Percentiles rank a stretch among this genome's conserved stretches.
Evolutionary conservation across 64 coral and sea anemone species (phyloP).

Genomic region (Pocillopora damicornis): DNA sequence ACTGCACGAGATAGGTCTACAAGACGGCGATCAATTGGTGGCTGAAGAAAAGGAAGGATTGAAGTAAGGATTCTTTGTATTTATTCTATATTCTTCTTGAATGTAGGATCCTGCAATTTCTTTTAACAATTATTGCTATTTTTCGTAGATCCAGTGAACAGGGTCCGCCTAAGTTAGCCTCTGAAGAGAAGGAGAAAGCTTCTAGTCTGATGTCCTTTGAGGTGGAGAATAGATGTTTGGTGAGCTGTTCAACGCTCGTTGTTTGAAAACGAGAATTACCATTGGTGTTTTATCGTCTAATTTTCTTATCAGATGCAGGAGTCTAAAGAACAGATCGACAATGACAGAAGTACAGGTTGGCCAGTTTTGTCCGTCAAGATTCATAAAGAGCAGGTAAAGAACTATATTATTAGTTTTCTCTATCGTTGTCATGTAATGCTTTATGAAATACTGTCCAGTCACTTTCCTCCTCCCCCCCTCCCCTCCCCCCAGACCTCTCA

Average conservation of each 20-base stretch:
- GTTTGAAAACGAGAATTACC: background rate
- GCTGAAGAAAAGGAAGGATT: slow-evolving; percentile 10
- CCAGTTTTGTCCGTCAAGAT: slow-evolving; percentile 10
- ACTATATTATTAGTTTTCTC: background rate
- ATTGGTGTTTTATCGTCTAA: background rate
- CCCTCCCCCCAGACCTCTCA: too few relatives aligned
- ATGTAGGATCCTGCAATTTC: background rate
- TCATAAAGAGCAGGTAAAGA: slow-evolving; percentile 12
- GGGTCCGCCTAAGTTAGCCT: background rate
- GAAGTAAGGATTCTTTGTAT: background rate
- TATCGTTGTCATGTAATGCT: too few relatives aligned
- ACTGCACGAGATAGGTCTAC: slow-evolving; percentile 33
- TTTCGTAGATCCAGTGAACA: background rate
- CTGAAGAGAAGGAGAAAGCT: slow-evolving; percentile 20
- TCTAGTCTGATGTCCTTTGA: background rate
- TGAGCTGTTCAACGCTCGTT: background rate
- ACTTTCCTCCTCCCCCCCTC: too few relatives aligned
- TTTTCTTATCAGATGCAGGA: background rate
- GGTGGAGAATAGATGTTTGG: slow-evolving; percentile 40
- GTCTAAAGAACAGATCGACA: background rate
- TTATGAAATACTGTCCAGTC: too few relatives aligned
- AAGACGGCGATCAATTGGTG: slow-evolving; percentile 34
- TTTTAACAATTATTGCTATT: background rate
- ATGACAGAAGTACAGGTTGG: background rate
- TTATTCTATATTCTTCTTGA: background rate